phyloP scores from a whole-genome alignment of 92 coral and sea anemone species.

The Phymanthus crucifer region DNA sequence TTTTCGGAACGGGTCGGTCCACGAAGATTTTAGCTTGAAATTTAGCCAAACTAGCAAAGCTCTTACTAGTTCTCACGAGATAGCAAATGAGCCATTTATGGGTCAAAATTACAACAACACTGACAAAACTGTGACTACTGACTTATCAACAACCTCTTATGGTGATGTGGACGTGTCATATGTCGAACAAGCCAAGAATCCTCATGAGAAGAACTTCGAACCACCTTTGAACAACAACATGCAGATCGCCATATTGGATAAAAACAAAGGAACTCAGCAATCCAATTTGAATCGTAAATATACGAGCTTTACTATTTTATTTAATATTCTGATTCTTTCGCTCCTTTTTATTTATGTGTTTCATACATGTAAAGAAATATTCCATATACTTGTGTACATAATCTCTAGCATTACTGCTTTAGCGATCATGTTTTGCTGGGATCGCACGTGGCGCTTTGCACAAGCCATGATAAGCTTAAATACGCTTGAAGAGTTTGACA shows the following conservation, averaged over 20 bases:
- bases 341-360: not conserved
- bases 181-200: conserved; percentile 41
- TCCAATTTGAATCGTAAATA: conserved; percentile 33
- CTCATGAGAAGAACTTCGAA: conserved; percentile 34
- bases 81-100: conserved; percentile 45
- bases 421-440: conserved; percentile 18
- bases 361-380: conserved; percentile 27
- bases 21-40: too few species aligned
- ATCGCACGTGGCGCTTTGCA: too few species aligned
- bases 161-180: conserved; percentile 41
- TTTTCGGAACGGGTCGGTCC: too few species aligned
- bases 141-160: conserved; percentile 35
- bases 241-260: conserved; percentile 50
- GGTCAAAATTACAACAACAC: conserved; percentile 39
- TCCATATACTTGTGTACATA: conserved; percentile 31
- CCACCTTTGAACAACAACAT: conserved; percentile 29
- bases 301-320: conserved; percentile 24
- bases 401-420: conserved; percentile 28
- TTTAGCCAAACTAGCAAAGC: conserved; percentile 19
- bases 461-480: too few species aligned
- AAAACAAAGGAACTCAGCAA: conserved; percentile 39
- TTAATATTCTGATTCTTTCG: not conserved
- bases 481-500: conserved; percentile 27
- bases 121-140: too few species aligned
- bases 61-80: conserved; percentile 34